A percentile compares a stretch with the other conserved stretches of the same genome.
phyloP scores from a whole-genome alignment of 2,888 invertebrate species.

The Patella depressa region DNA sequence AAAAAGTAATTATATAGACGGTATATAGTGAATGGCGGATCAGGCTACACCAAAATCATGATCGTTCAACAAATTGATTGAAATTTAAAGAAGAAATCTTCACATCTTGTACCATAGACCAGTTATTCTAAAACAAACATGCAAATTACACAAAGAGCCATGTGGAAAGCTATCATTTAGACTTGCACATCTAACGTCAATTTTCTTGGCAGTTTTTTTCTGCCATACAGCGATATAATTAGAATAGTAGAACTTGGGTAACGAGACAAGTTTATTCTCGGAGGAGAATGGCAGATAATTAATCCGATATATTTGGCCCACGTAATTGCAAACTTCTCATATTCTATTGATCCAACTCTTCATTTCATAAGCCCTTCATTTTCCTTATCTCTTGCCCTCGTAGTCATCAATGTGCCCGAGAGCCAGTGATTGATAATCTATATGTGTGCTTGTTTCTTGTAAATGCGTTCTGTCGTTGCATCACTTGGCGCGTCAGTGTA shows the following conservation, averaged over 20 bases:
- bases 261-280: conserved; percentile 18
- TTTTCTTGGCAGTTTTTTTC: conserved; percentile 19
- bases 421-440: conserved; percentile 18
- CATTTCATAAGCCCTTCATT: conserved; percentile 28
- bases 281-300: conserved; percentile 21
- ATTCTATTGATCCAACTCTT: conserved; percentile 21
- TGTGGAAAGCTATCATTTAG: conserved; percentile 18
- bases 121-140: not conserved
- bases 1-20: too few species aligned
- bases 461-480: conserved; percentile 20
- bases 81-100: too few species aligned
- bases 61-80: too few species aligned
- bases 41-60: too few species aligned
- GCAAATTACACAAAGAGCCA: conserved; percentile 24
- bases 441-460: conserved; percentile 18
- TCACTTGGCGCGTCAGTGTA: conserved; percentile 15
- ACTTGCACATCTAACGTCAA: conserved; percentile 19
- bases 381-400: conserved; percentile 24
- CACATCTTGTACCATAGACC: too few species aligned
- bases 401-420: conserved; percentile 2
- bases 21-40: too few species aligned
- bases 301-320: conserved; percentile 28
- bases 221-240: conserved; percentile 15
- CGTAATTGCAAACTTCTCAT: conserved; percentile 24
- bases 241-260: conserved; percentile 14